phyloP scores from a whole-genome alignment of 2,888 invertebrate genomes.

The Sinhomidia bicolor region DNA sequence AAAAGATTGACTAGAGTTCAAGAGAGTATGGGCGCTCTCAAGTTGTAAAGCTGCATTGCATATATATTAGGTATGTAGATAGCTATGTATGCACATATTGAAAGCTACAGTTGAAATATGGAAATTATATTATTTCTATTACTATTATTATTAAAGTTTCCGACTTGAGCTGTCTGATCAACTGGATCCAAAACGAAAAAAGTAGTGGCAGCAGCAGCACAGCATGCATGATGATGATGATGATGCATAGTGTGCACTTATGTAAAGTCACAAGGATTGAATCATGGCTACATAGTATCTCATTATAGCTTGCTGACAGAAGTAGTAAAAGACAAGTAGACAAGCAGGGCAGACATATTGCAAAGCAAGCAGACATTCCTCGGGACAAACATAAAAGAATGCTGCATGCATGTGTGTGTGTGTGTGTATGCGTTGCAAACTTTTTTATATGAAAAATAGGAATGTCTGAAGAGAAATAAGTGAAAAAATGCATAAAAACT shows the following conservation, averaged over 20 bases:
- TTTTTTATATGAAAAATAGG: not conserved
- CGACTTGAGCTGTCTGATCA: slow-evolving; percentile 17
- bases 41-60: not conserved
- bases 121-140: not conserved
- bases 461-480: not conserved
- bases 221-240: too few species aligned
- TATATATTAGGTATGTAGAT: not conserved
- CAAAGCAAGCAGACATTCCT: not conserved
- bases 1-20: not conserved
- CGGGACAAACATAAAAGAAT: not conserved
- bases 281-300: not conserved
- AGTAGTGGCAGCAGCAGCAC: too few species aligned
- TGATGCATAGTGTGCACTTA: not conserved
- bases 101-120: not conserved
- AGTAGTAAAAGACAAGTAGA: not conserved
- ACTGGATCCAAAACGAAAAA: not conserved
- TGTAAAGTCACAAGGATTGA: not conserved
- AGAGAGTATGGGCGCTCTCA: not conserved
- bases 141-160: slow-evolving; percentile 7
- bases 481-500: not conserved
- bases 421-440: not conserved
- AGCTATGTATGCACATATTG: not conserved
- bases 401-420: not conserved
- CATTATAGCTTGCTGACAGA: not conserved
- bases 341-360: not conserved